Base-by-base conservation (phyloP, 2,797 vertebrate species). In the Phyllotis vaccarum region DNA sequence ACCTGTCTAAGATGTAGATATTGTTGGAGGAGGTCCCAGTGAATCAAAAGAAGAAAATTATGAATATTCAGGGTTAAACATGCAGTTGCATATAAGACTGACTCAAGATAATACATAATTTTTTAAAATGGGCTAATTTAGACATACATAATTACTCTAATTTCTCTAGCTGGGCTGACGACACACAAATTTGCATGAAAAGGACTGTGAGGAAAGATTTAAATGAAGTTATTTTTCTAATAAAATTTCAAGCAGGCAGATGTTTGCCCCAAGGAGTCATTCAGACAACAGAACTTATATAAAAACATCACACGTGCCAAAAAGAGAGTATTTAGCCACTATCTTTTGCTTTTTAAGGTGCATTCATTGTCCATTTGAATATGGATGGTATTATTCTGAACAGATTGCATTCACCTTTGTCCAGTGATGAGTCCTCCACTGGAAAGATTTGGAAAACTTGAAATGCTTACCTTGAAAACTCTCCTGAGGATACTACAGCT, bases 201-300 rank as follows among this genome's bases (percentile, higher is more conserved):
- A n/a, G 68, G 60, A 1, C 17, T 96, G 83, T 49, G 92, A 96
- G 14, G 85, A 66, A 95, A 97, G 95, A 98, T 96, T 98, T 70
- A 98, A 97, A 97, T 96, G 82, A 96, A 96, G 83, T 93, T 97
- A 97, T 97, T 98, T 97, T 96, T 82, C 89, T 96, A 98, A 96
- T 94, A 96, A 95, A 68, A 43, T 86, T 92, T 97, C 68, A 93
- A 90, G 89, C 37, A 94, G 68, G 81, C 97, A 98, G 96, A 97
- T 98, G 90, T 98, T 98, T 98, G 88, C 94, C 94, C 91, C 62
- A 93, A 97, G 94, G 96, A 98, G 62, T 60, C 95, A 64, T 91
- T 96, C 76, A 87, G 93, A 98, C 93, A 96, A 92, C 29, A 96
- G 72, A 96, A 97, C 95, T 94, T 95, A 62, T 56, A 22, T 93